These are phyloP conservation scores for Tautogolabrus adspersus DNA, from an alignment of 2,113 vertebrate species.

Conservation along the genomic window DNA sequence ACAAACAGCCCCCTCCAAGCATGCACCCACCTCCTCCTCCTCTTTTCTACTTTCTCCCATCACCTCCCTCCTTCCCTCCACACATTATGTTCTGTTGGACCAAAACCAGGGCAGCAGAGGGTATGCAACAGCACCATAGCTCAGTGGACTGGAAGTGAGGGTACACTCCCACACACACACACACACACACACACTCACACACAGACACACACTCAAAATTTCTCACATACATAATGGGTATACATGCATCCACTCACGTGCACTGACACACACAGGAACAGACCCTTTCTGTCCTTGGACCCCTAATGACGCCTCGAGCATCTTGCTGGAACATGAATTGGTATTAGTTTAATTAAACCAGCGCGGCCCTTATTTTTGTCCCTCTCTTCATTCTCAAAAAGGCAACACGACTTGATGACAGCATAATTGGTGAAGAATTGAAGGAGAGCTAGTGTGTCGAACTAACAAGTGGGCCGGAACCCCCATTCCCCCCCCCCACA, in stretches of 20 bases:
- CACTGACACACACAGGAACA: conserved; percentile 28
- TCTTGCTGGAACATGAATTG: conserved; percentile 71
- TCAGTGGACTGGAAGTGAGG: conserved; percentile 62
- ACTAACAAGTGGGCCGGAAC: conserved; percentile 36
- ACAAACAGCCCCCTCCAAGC: conserved; percentile 90
- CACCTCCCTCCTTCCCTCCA: conserved; percentile 57
- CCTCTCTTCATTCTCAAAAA: conserved; percentile 64
- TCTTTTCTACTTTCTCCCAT: conserved; percentile 67
- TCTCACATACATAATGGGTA: conserved; percentile 55
- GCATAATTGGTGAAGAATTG: conserved; percentile 79
- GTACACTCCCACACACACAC: conserved; percentile 33
- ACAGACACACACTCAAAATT: conserved; percentile 38
- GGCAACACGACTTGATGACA: conserved; percentile 78
- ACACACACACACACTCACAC: conserved; percentile 31
- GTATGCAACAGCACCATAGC: conserved; percentile 35
- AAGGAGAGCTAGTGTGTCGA: conserved; percentile 58
- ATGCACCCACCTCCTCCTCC: conserved; percentile 31
- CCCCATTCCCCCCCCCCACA: neutral
- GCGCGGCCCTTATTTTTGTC: conserved; percentile 68
- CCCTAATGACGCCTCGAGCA: conserved; percentile 68
- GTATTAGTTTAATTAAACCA: conserved; percentile 84
- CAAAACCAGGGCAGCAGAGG: conserved; percentile 68
- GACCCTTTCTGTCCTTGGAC: conserved; percentile 38
- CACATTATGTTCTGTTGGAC: conserved; percentile 72
- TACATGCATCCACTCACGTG: conserved; percentile 22